Percentiles rank a stretch among this genome's conserved stretches.
Conservation (phyloP, 2,113 vertebrate genomes). For the Cromileptes altivelis region DNA sequence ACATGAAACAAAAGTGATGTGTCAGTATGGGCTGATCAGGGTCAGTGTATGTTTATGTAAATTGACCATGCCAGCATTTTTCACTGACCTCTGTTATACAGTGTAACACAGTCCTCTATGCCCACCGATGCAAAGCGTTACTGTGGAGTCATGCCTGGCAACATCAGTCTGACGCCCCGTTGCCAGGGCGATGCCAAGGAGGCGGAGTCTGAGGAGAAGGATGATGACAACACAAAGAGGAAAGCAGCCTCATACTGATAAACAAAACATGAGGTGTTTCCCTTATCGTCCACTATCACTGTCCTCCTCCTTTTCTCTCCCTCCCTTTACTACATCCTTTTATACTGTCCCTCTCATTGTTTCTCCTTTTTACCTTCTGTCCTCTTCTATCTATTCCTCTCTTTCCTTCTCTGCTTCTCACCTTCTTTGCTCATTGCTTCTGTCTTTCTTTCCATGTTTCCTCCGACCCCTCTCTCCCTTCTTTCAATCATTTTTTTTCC, state of each 20-base stretch:
- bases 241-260: conserved; percentile 44
- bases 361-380: background rate
- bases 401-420: background rate
- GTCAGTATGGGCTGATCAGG: background rate
- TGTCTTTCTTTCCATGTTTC: background rate
- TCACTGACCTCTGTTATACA: background rate
- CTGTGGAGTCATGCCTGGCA: conserved; percentile 24
- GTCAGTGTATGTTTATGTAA: background rate
- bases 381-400: background rate
- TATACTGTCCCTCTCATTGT: background rate
- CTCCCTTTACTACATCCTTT: background rate
- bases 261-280: conserved; percentile 37
- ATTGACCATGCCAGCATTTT: background rate
- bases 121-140: conserved; percentile 15
- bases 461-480: background rate
- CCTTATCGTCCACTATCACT: background rate
- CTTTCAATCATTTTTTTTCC: background rate
- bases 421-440: background rate
- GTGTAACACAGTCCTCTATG: background rate
- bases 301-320: background rate
- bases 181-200: conserved; percentile 38
- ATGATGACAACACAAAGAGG: conserved; percentile 13
- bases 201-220: conserved; percentile 21
- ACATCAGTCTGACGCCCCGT: conserved; percentile 30
- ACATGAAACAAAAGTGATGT: background rate